Evolutionary conservation across 2,888 invertebrate species (phyloP).

Genomic region (Leucophora obtusa): DNA sequence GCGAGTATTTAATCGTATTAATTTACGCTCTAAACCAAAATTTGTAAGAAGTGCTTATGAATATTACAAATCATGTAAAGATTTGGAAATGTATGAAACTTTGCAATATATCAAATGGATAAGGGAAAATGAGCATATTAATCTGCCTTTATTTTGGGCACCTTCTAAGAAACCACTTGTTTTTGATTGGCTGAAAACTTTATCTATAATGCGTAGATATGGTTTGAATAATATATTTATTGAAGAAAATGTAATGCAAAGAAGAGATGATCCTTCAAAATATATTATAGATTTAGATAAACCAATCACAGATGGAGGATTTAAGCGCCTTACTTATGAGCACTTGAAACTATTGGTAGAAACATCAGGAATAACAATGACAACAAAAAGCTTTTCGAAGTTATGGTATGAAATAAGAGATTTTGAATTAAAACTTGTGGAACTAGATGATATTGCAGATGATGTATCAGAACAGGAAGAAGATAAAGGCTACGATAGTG

Average conservation of each 20-base stretch:
- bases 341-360: constrained; percentile 46
- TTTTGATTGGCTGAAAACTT: constrained; percentile 64
- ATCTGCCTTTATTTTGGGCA: constrained; percentile 57
- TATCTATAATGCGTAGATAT: constrained; percentile 64
- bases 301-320: constrained; percentile 61
- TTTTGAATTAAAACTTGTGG: constrained; percentile 49
- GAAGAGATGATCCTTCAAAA: no score
- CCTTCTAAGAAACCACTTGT: not conserved
- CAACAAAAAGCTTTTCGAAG: not conserved
- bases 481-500: constrained; percentile 32
- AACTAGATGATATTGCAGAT: constrained; percentile 41
- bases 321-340: constrained; percentile 37
- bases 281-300: no score
- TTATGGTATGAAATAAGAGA: no score
- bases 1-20: no score
- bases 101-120: no score
- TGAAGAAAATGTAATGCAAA: constrained; percentile 59
- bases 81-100: no score
- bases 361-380: constrained; percentile 30
- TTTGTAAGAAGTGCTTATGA: no score
- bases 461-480: constrained; percentile 55
- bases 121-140: constrained; percentile 45
- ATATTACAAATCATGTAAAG: no score
- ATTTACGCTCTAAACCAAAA: no score
- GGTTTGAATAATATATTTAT: constrained; percentile 66